Evolutionary conservation across 2,888 invertebrate species (phyloP).

Genomic region (Cremastinae sp.): DNA sequence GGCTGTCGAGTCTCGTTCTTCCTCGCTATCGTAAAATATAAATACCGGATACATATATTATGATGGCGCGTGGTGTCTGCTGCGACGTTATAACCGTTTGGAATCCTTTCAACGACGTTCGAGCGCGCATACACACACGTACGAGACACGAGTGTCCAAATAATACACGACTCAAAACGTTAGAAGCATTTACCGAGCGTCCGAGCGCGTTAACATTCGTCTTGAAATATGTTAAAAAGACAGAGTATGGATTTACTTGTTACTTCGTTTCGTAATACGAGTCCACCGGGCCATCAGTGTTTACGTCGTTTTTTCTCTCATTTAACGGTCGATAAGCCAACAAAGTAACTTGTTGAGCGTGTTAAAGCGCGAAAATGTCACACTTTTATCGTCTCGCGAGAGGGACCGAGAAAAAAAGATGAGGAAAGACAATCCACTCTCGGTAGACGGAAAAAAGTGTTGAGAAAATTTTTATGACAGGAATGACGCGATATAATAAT

Average conservation of each 20-base stretch:
- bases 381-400: conserved; percentile 6
- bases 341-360: neutral
- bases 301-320: conserved; percentile 1
- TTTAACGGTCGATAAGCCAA: neutral
- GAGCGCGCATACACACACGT: conserved; percentile 2
- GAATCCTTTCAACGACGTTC: conserved; percentile 44
- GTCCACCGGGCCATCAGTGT: neutral
- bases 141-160: conserved; percentile 14
- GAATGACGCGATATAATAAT: conserved; percentile 53
- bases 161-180: too few species aligned
- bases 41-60: conserved; percentile 57
- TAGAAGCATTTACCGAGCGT: conserved; percentile 13
- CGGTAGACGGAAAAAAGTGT: conserved; percentile 6
- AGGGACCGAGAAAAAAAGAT: neutral
- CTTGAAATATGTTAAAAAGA: neutral
- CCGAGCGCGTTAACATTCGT: neutral
- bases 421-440: neutral
- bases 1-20: conserved; percentile 21
- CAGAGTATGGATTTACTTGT: conserved; percentile 6
- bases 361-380: neutral
- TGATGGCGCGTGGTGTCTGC: conserved; percentile 51
- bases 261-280: neutral
- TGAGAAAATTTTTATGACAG: too few species aligned
- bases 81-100: conserved; percentile 47
- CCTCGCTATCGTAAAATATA: conserved; percentile 40